These are phyloP conservation scores for Pungitius pungitius DNA, from an alignment of 2,113 vertebrate species.

Conservation along the genomic window DNA sequence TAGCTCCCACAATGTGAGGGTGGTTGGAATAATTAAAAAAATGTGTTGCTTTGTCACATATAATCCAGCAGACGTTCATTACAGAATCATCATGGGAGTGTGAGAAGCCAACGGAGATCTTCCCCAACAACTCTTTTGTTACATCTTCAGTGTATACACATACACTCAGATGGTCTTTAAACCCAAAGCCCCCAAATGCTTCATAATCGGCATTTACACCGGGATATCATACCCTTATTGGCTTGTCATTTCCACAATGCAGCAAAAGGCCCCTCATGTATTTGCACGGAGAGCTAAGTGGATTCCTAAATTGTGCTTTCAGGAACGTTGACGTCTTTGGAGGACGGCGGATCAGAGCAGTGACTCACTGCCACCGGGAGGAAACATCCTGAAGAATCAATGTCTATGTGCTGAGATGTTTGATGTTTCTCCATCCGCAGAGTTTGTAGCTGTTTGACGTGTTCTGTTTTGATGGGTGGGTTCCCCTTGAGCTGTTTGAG, in stretches of 20 bases:
- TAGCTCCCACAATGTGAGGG: not conserved
- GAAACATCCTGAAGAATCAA: slow-evolving; percentile 24
- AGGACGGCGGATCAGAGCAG: slow-evolving; percentile 24
- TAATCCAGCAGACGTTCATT: not conserved
- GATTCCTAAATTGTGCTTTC: slow-evolving; percentile 34
- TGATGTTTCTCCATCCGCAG: slow-evolving; percentile 2
- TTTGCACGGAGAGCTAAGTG: slow-evolving; percentile 31
- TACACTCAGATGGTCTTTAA: not conserved
- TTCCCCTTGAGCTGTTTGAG: not conserved
- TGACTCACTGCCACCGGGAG: slow-evolving; percentile 40
- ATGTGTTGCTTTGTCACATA: not conserved
- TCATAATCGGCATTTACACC: slow-evolving; percentile 15
- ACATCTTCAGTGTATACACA: not conserved
- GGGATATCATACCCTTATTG: not conserved
- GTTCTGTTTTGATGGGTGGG: not conserved
- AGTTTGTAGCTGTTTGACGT: not conserved
- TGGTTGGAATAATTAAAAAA: not conserved
- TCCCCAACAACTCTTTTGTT: not conserved
- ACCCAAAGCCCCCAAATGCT: slow-evolving; percentile 17
- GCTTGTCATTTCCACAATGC: slow-evolving; percentile 6
- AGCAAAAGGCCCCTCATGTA: slow-evolving; percentile 13
- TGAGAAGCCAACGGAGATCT: not conserved
- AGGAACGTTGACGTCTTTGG: slow-evolving; percentile 21
- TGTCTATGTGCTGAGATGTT: not conserved
- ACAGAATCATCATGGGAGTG: not conserved